Conservation (phyloP, 2,113 vertebrate genomes). For the Laticauda laticaudata region DNA sequence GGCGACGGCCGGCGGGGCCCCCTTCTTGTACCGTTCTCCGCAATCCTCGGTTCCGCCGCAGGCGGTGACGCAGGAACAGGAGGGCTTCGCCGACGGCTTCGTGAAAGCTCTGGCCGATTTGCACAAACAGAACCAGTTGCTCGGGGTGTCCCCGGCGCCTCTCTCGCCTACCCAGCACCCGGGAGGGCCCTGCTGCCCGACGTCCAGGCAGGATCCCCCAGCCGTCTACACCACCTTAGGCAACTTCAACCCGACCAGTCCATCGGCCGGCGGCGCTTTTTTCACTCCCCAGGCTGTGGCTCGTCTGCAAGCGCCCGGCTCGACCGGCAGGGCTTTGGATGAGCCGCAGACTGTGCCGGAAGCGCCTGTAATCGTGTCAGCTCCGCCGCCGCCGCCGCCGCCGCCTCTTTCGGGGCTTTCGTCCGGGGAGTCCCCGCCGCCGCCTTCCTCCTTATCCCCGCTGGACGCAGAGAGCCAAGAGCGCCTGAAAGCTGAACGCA, state of each 20-base stretch:
- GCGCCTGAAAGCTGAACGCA: conserved; percentile 77
- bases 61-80: conserved; percentile 72
- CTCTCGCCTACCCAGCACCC: conserved; percentile 60
- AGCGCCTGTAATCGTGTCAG: conserved; percentile 47
- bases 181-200: conserved; percentile 71
- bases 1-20: conserved; percentile 52
- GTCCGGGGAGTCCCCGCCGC: conserved; percentile 52
- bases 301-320: conserved; percentile 48
- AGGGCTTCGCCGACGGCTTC: conserved; percentile 75
- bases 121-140: conserved; percentile 77
- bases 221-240: conserved; percentile 72
- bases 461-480: conserved; percentile 77
- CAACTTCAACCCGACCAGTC: conserved; percentile 65
- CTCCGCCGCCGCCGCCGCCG: background rate
- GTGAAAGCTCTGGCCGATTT: conserved; percentile 76
- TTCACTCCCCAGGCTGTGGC: conserved; percentile 8
- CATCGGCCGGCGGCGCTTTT: conserved; percentile 17
- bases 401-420: conserved; percentile 40
- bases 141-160: conserved; percentile 71
- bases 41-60: background rate
- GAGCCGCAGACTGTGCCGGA: conserved; percentile 75
- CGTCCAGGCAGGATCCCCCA: conserved; percentile 52
- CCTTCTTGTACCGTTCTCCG: conserved; percentile 66
- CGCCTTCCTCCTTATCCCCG: conserved; percentile 72
- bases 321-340: conserved; percentile 53